Evolutionary conservation across 2,113 vertebrate genomes (phyloP).

Genomic region (Urocynchramus pylzowi): DNA sequence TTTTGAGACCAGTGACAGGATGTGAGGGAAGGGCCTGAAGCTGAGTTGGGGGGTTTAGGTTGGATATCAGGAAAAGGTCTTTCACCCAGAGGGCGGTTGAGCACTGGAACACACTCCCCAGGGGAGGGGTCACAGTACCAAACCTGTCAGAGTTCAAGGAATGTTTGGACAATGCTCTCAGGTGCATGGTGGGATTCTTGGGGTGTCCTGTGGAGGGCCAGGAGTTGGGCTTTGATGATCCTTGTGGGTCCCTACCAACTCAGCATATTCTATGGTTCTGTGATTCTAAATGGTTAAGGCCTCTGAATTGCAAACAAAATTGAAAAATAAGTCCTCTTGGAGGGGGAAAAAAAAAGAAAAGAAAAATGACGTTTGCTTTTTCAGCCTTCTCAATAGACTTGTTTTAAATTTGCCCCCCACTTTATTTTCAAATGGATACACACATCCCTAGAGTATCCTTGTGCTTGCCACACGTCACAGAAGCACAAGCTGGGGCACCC

Average conservation of each 20-base stretch:
- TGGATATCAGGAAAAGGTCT: neutral
- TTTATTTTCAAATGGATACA: neutral
- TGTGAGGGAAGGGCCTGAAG: neutral
- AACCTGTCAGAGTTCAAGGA: neutral
- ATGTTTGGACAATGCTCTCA: neutral
- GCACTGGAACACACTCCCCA: neutral
- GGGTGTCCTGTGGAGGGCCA: neutral
- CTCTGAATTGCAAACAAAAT: neutral
- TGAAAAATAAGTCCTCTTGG: neutral
- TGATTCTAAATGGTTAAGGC: neutral
- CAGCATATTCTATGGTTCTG: neutral
- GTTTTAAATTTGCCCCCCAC: neutral
- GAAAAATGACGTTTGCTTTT: neutral
- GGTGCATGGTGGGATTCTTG: neutral
- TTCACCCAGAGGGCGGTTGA: neutral
- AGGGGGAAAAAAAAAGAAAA: accelerated
- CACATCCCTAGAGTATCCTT: neutral
- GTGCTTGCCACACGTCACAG: neutral
- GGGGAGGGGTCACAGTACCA: neutral
- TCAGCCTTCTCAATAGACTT: neutral
- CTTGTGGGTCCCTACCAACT: neutral
- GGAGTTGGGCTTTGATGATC: neutral
- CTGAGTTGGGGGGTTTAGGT: neutral
- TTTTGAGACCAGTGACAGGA: neutral
- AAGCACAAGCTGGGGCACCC: neutral